Evolutionary conservation across 1,140 invertebrate species (phyloP).

Genomic region (Leptinotarsa undecemlineata): DNA sequence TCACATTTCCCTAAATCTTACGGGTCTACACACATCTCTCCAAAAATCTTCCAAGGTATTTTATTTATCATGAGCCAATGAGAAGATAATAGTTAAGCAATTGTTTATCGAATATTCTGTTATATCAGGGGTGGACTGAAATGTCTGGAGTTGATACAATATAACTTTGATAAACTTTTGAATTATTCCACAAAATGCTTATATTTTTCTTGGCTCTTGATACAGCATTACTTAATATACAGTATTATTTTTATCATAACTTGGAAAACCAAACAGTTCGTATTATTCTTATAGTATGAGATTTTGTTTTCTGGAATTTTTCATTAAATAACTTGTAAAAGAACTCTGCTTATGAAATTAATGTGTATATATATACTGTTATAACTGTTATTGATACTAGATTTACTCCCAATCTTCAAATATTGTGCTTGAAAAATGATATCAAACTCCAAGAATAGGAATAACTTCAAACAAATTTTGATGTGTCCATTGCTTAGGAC

Average conservation of each 20-base stretch:
- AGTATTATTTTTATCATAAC: not conserved
- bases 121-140: no score
- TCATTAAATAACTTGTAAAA: not conserved
- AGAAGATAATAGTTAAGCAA: not conserved
- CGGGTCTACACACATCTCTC: conserved; percentile 17
- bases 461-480: not conserved
- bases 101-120: no score
- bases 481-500: no score
- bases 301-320: not conserved
- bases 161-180: no score
- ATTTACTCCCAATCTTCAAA: conserved; percentile 24
- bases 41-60: conserved; percentile 23
- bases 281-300: not conserved
- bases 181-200: no score
- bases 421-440: conserved; percentile 38
- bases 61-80: not conserved
- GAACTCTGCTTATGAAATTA: conserved; percentile 12
- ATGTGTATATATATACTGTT: conserved; percentile 43
- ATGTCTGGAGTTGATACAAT: no score
- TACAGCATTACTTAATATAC: not conserved
- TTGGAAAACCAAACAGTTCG: not conserved
- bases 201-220: not conserved
- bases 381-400: conserved; percentile 35
- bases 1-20: conserved; percentile 22
- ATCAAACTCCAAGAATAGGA: not conserved